Evolutionary conservation across 2,113 vertebrate genomes (phyloP).

Genomic region (Pterophyllum scalare): DNA sequence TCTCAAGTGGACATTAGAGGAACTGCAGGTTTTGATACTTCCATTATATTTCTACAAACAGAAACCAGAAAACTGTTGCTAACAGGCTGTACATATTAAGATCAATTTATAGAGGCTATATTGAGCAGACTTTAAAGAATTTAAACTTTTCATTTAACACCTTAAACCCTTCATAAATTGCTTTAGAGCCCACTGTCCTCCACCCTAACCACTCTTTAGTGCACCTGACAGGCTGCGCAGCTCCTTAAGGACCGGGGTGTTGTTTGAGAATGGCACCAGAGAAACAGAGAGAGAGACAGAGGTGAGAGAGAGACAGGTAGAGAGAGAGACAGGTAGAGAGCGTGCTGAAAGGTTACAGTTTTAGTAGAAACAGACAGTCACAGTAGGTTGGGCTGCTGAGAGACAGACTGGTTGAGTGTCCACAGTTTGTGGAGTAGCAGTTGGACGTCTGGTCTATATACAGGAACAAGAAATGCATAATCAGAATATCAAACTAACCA

Average conservation of each 20-base stretch:
- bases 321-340: constrained; percentile 26
- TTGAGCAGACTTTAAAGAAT: not conserved
- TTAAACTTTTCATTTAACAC: not conserved
- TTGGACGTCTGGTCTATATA: constrained; percentile 63
- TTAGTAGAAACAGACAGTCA: constrained; percentile 28
- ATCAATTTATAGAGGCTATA: not conserved
- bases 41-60: not conserved
- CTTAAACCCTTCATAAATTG: not conserved
- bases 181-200: not conserved
- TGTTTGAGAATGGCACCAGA: constrained; percentile 77
- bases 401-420: constrained; percentile 27
- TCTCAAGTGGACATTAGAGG: not conserved
- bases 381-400: constrained; percentile 41
- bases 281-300: constrained; percentile 37
- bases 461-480: constrained; percentile 67
- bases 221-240: constrained; percentile 17
- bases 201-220: not conserved
- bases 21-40: not conserved
- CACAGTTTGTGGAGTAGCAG: constrained; percentile 18
- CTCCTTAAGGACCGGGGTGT: constrained; percentile 74
- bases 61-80: not conserved
- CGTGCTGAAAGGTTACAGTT: constrained; percentile 16
- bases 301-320: not conserved
- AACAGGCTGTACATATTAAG: not conserved
- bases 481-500: constrained; percentile 59